A percentile compares a stretch with the other conserved stretches of the same genome.
Conservation (phyloP, 2,797 vertebrate species). For the Anas flavirostris region DNA sequence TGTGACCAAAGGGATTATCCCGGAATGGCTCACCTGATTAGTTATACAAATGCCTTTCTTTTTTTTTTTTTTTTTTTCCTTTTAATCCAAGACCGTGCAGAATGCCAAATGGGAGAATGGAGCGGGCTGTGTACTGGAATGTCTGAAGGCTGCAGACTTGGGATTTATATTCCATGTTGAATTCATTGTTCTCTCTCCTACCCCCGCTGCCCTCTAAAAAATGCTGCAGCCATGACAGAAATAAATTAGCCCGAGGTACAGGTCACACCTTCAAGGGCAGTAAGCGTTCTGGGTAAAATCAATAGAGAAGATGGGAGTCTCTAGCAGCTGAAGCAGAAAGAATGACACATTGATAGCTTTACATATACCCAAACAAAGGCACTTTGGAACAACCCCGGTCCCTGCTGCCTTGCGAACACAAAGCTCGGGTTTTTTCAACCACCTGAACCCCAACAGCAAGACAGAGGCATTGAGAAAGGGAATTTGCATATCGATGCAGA, state of each 20-base stretch:
- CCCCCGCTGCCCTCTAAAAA: constrained; percentile 58
- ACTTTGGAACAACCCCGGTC: constrained; percentile 47
- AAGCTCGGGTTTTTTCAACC: constrained; percentile 33
- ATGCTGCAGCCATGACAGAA: constrained; percentile 78
- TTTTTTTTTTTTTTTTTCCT: not conserved
- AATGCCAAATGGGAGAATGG: constrained; percentile 19
- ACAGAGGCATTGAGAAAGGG: constrained; percentile 28
- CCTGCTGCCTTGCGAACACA: constrained; percentile 21
- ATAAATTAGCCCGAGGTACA: constrained; percentile 81
- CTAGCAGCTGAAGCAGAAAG: constrained; percentile 73
- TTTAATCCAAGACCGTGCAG: constrained; percentile 41
- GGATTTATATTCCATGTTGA: constrained; percentile 73
- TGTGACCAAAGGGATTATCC: constrained; percentile 57
- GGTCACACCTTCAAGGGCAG: constrained; percentile 82
- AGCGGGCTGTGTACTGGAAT: constrained; percentile 5
- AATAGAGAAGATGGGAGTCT: constrained; percentile 75
- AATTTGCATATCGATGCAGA: constrained; percentile 7
- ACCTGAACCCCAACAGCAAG: constrained; percentile 64
- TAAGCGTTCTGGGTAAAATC: constrained; percentile 74
- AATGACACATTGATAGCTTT: constrained; percentile 64
- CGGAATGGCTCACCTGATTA: constrained; percentile 63
- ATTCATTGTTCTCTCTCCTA: constrained; percentile 50
- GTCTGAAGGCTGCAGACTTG: constrained; percentile 22
- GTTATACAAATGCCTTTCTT: constrained; percentile 52
- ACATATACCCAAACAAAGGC: constrained; percentile 74